Conservation (phyloP, 2,797 vertebrate species). For the Todus mexicanus region DNA sequence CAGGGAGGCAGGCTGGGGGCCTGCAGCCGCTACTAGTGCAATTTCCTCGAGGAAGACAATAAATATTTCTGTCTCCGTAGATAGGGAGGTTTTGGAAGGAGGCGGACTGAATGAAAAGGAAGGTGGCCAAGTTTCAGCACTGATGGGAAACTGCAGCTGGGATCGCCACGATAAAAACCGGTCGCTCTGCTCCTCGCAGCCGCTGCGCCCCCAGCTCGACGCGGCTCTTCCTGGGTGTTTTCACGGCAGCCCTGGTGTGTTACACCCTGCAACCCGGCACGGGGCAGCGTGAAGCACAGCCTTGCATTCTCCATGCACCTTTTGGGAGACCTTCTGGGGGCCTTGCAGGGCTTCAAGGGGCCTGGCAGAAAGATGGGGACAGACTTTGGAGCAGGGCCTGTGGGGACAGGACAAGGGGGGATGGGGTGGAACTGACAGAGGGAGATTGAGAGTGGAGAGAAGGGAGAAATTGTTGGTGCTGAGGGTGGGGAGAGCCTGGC, state of each 20-base stretch:
- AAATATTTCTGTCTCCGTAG: slow-evolving; percentile 7
- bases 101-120: background rate
- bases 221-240: fast-evolving
- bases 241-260: fast-evolving
- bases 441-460: background rate
- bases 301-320: fast-evolving
- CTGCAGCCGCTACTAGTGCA: background rate
- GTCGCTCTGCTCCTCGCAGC: background rate
- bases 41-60: slow-evolving; percentile 11
- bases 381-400: background rate
- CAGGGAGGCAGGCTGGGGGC: background rate
- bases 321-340: background rate
- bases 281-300: background rate
- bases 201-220: fast-evolving
- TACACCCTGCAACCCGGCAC: background rate
- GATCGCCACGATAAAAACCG: fast-evolving
- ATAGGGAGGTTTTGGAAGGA: background rate
- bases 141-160: background rate
- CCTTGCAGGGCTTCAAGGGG: background rate
- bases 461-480: background rate
- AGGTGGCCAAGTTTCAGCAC: background rate
- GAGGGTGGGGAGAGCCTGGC: background rate
- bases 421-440: background rate
- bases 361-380: background rate
- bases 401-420: background rate